Evolutionary conservation across 2,888 invertebrate species (phyloP).

Genomic region (Mimachlamys varia): DNA sequence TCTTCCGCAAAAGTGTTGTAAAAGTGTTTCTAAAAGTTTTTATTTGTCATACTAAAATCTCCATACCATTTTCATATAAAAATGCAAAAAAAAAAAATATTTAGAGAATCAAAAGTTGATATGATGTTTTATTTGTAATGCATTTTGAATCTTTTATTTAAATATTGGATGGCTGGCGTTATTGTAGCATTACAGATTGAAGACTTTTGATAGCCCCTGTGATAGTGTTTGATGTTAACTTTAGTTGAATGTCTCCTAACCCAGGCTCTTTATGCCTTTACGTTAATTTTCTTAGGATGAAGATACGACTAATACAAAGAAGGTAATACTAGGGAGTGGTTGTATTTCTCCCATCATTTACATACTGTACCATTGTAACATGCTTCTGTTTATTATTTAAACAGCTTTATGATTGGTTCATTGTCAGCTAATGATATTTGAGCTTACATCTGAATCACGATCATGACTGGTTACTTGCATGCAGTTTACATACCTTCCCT

Average conservation of each 20-base stretch:
- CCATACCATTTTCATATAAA: too few relatives aligned
- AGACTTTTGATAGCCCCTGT: neutral
- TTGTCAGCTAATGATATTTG: neutral
- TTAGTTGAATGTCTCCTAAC: constrained; percentile 25
- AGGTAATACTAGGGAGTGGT: constrained; percentile 55
- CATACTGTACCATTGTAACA: neutral
- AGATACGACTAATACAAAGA: constrained; percentile 62
- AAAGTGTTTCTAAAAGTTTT: too few relatives aligned
- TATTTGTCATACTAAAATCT: too few relatives aligned
- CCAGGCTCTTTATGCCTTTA: constrained; percentile 36
- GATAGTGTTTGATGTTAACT: neutral
- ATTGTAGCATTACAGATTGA: too few relatives aligned
- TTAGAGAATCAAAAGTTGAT: too few relatives aligned
- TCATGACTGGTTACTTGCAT: constrained; percentile 1
- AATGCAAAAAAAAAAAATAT: too few relatives aligned
- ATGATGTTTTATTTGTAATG: too few relatives aligned
- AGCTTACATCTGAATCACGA: neutral
- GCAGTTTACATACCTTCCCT: neutral
- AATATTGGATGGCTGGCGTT: too few relatives aligned
- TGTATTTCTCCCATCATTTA: neutral
- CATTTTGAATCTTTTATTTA: too few relatives aligned
- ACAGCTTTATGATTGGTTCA: constrained; percentile 13
- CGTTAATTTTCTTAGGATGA: constrained; percentile 59
- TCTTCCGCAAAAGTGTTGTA: too few relatives aligned
- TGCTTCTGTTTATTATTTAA: neutral